Evolutionary conservation across 1,140 invertebrate species (phyloP).

Genomic region (Brachystomella parvula): DNA sequence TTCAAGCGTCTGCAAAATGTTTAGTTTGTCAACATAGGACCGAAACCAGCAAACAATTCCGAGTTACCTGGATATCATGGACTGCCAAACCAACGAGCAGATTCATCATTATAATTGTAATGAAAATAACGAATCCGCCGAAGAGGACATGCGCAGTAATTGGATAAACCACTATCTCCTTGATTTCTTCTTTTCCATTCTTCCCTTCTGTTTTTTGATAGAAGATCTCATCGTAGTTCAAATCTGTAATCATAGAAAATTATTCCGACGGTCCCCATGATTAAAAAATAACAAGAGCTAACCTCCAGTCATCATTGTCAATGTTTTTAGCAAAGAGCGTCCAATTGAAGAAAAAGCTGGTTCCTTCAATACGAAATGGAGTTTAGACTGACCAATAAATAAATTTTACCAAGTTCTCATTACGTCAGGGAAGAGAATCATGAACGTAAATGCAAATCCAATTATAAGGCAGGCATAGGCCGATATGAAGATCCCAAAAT

Average conservation of each 20-base stretch:
- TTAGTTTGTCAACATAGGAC: neutral
- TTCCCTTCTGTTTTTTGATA: conserved; percentile 50
- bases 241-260: conserved; percentile 44
- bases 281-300: neutral
- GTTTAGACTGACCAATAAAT: neutral
- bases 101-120: conserved; percentile 74
- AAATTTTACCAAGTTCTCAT: no score
- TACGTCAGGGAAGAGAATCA: conserved; percentile 61
- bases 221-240: conserved; percentile 76
- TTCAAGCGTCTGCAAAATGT: conserved; percentile 51
- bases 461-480: conserved; percentile 68
- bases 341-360: conserved; percentile 10
- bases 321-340: conserved; percentile 57
- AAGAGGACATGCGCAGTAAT: conserved; percentile 60
- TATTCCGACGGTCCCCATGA: neutral
- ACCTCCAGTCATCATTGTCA: conserved; percentile 74
- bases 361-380: conserved; percentile 15
- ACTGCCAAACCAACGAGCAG: conserved; percentile 69
- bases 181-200: conserved; percentile 38
- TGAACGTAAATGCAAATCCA: conserved; percentile 66
- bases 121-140: conserved; percentile 63
- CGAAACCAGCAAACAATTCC: neutral
- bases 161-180: conserved; percentile 48
- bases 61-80: conserved; percentile 52
- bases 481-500: conserved; percentile 69